Evolutionary conservation across 1,140 invertebrate genomes (phyloP), one percentile per base, ranked within the genome.

Genomic region (Drosophila mojavensis): DNA sequence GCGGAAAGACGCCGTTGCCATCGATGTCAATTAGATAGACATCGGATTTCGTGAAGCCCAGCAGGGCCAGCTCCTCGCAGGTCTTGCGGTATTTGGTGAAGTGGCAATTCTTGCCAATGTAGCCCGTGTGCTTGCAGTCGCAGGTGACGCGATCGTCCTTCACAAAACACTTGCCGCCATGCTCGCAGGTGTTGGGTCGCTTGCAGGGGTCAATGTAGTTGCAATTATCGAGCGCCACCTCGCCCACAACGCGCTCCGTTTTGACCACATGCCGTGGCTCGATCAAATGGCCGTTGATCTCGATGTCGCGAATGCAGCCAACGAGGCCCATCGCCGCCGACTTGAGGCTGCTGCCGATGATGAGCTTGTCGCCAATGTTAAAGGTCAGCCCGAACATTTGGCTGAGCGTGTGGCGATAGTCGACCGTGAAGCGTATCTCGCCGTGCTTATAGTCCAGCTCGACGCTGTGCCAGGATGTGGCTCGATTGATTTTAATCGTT

Each of bases 1-100:
- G 97, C 26, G 97, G 96, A 83, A 98, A 97, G 60, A 95, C 95
- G 0, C 98, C 98, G 91, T 98, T 98, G 2, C 97, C 97, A 92
- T 99, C 98, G 62, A 98, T 97, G 83, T 98, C 98, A 68, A 98
- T 97, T 30, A 96, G 94, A 88, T 98, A 98, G 0, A 98, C 97
- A 76, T 98, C 97, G 43, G 97, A 96, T 81, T 97, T 95, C 0
- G 96, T 97, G 80, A 97, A 97, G 24, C 96, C 96, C 5, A 98
- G 92, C 4, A 98, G 93, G 10, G 97, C 97, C 50, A 98, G 91
- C 89, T 98, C 97, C 93, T 98, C 97, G 91, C 98, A 99, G 0
- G 97, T 98, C 91, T 97, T 96, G 67, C 97, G 95, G 86, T 97
- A 97, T 59, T 96, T 94, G 9, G 98, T 96, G 88, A 98, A 99